A percentile compares a stretch with the other conserved stretches of the same genome.
These are phyloP conservation scores for Chloebia gouldiae DNA, from an alignment of 2,113 vertebrate species.

Conservation along the genomic window DNA sequence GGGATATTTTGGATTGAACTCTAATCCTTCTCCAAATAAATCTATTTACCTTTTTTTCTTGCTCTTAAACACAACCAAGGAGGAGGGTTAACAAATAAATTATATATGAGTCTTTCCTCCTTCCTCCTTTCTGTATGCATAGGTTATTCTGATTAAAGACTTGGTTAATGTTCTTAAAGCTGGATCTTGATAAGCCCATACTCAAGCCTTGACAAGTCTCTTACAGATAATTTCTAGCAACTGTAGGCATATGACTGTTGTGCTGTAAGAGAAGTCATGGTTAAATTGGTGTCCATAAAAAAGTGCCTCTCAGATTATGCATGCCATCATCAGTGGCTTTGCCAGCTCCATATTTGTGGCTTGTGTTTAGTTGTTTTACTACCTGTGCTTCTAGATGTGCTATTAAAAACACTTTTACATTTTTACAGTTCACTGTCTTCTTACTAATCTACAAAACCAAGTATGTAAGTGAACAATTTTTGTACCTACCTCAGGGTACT, in stretches of 20 bases:
- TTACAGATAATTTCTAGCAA: neutral
- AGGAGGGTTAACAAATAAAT: neutral
- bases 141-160: neutral
- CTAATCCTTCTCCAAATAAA: neutral
- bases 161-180: neutral
- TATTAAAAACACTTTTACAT: neutral
- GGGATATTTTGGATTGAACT: neutral
- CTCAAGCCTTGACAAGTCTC: neutral
- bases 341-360: neutral
- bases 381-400: neutral
- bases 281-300: neutral
- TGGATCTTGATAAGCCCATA: neutral
- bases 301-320: neutral
- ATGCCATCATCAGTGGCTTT: neutral
- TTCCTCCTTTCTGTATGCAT: neutral
- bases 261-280: neutral
- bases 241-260: neutral
- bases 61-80: neutral
- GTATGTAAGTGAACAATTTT: neutral
- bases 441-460: neutral
- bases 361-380: neutral
- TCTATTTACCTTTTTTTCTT: neutral
- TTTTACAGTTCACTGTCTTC: neutral
- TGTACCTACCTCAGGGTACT: neutral
- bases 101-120: neutral